Evolutionary conservation across 2,797 vertebrate genomes (phyloP).

Genomic region (Cynodonichthys magdalenae): DNA sequence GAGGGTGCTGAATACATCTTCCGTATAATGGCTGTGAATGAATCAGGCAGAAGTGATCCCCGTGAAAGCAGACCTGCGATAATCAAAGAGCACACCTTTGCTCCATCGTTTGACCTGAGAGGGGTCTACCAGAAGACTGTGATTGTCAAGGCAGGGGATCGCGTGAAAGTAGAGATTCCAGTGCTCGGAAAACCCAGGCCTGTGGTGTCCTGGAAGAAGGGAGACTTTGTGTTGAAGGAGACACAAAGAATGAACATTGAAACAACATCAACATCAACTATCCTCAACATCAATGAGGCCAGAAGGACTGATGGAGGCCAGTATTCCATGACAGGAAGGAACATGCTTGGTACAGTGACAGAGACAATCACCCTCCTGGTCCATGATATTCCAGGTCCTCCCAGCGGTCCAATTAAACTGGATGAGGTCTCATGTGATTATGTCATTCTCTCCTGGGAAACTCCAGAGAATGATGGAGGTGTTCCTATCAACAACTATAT

Average conservation of each 20-base stretch:
- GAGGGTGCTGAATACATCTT: conserved; percentile 96
- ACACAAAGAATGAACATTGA: conserved; percentile 95
- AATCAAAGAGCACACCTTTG: conserved; percentile 92
- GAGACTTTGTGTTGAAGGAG: conserved; percentile 87
- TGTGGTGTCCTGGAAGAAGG: conserved; percentile 95
- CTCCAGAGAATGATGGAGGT: conserved; percentile 94
- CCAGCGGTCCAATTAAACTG: conserved; percentile 94
- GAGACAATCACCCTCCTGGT: conserved; percentile 92
- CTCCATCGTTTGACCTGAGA: conserved; percentile 93
- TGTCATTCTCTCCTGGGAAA: conserved; percentile 93
- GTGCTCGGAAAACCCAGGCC: conserved; percentile 94
- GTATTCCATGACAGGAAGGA: conserved; percentile 92
- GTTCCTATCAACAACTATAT: conserved; percentile 98
- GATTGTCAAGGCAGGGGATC: conserved; percentile 93
- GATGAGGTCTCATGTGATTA: conserved; percentile 97
- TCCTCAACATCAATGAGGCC: conserved; percentile 93
- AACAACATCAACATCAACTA: conserved; percentile 91
- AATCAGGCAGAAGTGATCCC: conserved; percentile 94
- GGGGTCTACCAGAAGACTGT: conserved; percentile 93
- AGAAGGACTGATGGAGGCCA: conserved; percentile 89
- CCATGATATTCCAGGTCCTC: conserved; percentile 96
- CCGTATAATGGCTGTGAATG: conserved; percentile 98
- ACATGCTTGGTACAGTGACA: conserved; percentile 91
- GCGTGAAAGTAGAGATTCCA: conserved; percentile 97
- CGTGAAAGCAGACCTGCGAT: conserved; percentile 93